Conservation (phyloP, 2,113 vertebrate species). For the Nymphicus hollandicus region DNA sequence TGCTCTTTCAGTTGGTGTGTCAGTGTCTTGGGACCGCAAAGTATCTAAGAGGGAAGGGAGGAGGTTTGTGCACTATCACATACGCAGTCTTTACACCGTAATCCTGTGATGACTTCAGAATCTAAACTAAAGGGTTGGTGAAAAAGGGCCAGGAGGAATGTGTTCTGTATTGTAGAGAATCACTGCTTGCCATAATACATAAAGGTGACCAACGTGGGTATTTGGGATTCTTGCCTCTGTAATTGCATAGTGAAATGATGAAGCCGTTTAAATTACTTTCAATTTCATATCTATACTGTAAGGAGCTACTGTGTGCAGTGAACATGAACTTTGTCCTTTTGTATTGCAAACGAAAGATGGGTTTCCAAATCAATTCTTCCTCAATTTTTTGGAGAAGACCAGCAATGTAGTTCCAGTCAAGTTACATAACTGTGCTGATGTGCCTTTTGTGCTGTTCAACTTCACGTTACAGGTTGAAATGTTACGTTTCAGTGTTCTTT, state of each 20-base stretch:
- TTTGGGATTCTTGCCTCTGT: not conserved
- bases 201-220: not conserved
- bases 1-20: not conserved
- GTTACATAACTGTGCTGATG: not conserved
- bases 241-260: not conserved
- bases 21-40: fast-evolving
- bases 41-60: fast-evolving
- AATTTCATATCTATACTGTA: not conserved
- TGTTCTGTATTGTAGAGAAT: fast-evolving
- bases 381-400: not conserved
- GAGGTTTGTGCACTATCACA: not conserved
- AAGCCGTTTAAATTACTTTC: not conserved
- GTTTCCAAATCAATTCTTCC: not conserved
- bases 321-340: not conserved
- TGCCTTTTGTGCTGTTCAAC: not conserved
- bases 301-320: not conserved
- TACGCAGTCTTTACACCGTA: not conserved
- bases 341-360: not conserved
- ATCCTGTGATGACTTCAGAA: fast-evolving
- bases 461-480: not conserved
- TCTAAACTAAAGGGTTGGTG: not conserved
- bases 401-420: not conserved
- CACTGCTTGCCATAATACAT: not conserved
- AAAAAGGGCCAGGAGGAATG: not conserved
- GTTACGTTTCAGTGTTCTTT: not conserved